Percentiles rank a stretch among this genome's conserved stretches.
Conservation (phyloP, 2,888 invertebrate species). For the Melieria picta region DNA sequence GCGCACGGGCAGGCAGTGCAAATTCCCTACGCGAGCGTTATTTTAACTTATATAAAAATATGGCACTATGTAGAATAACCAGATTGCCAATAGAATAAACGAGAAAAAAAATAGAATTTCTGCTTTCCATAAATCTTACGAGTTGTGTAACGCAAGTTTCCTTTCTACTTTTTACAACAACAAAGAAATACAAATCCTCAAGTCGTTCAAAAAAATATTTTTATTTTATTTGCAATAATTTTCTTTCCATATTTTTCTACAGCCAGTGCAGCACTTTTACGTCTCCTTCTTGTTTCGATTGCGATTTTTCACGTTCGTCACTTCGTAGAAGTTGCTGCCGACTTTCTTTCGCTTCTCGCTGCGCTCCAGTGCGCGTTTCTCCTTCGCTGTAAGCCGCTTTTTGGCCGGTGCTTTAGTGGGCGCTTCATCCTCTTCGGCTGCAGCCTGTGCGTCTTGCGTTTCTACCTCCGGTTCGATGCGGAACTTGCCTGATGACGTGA, state of each 20-base stretch:
- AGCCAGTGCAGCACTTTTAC: constrained; percentile 28
- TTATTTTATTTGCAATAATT: constrained; percentile 6
- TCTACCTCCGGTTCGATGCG: constrained; percentile 66
- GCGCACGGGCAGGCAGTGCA: too few relatives aligned
- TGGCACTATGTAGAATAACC: too few relatives aligned
- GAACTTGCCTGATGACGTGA: constrained; percentile 70
- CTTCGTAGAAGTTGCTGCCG: constrained; percentile 90
- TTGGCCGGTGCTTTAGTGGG: constrained; percentile 48
- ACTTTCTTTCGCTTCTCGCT: constrained; percentile 81
- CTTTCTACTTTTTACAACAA: too few relatives aligned
- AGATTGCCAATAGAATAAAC: too few relatives aligned
- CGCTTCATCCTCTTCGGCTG: constrained; percentile 42
- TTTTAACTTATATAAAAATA: too few relatives aligned
- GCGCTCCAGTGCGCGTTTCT: constrained; percentile 79
- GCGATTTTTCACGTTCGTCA: constrained; percentile 87
- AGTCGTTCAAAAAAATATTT: too few relatives aligned
- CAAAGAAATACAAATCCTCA: too few relatives aligned
- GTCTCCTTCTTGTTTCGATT: constrained; percentile 76
- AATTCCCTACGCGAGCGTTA: too few relatives aligned
- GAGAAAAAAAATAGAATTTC: too few relatives aligned
- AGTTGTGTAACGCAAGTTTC: too few relatives aligned
- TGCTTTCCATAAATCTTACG: too few relatives aligned
- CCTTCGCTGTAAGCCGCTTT: constrained; percentile 78
- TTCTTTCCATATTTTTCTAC: background rate
- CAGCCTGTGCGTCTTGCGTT: constrained; percentile 66